A percentile compares a stretch with the other conserved stretches of the same genome.
phyloP scores from a whole-genome alignment of 2,888 invertebrate genomes.

The Drosophila acutilabella region DNA sequence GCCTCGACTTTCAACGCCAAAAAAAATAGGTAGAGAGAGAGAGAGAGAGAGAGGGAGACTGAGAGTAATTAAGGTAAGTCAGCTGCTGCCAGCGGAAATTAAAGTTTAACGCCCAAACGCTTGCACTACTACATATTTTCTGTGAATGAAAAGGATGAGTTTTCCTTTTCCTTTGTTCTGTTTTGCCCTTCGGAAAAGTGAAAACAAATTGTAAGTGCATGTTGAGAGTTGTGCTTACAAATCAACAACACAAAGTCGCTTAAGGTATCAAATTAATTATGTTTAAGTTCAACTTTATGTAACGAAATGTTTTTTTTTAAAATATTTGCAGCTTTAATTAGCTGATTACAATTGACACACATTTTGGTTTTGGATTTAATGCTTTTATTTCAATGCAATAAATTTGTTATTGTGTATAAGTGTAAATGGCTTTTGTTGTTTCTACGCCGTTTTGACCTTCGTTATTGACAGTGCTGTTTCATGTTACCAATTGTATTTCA shows the following conservation, averaged over 20 bases:
- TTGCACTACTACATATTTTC: constrained; percentile 35
- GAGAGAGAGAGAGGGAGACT: not conserved
- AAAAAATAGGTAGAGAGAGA: constrained; percentile 3
- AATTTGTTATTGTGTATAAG: constrained; percentile 1
- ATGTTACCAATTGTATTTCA: constrained; percentile 19
- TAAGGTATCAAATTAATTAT: not conserved
- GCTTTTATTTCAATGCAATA: constrained; percentile 9
- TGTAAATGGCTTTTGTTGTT: constrained; percentile 8
- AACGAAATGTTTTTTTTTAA: too few species aligned
- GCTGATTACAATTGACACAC: too few species aligned
- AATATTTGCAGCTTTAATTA: too few species aligned
- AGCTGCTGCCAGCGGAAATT: constrained; percentile 74
- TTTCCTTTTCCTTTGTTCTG: constrained; percentile 39
- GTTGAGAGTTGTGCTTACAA: constrained; percentile 5
- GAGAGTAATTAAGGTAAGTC: constrained; percentile 78
- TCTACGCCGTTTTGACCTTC: constrained; percentile 8
- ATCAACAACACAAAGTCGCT: constrained; percentile 2
- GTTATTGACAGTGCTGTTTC: constrained; percentile 2
- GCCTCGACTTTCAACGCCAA: constrained; percentile 40
- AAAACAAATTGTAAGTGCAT: constrained; percentile 11
- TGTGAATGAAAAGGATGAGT: constrained; percentile 25
- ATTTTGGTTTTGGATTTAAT: not conserved
- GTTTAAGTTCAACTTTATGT: not conserved
- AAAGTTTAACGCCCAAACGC: constrained; percentile 64
- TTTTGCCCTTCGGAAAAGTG: constrained; percentile 22